These are phyloP conservation scores for Rhegmatorhina hoffmannsi DNA, from an alignment of 2,113 vertebrate species.

Conservation along the genomic window DNA sequence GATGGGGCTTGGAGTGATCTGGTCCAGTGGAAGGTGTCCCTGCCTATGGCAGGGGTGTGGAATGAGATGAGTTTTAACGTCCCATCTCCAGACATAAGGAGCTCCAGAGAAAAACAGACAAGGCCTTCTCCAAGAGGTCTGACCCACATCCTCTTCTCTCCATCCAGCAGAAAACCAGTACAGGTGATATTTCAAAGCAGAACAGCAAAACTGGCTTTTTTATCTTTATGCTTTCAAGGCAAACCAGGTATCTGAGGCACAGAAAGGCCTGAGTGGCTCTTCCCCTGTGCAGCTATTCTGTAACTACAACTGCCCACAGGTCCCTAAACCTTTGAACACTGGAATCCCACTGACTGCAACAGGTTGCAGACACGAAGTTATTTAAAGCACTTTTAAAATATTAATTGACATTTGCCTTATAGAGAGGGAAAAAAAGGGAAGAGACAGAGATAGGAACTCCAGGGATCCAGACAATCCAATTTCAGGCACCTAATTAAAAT, in stretches of 20 bases:
- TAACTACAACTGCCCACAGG: not conserved
- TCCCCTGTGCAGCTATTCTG: not conserved
- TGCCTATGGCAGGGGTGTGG: not conserved
- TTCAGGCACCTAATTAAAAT: slow-evolving; percentile 62
- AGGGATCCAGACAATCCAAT: slow-evolving; percentile 37
- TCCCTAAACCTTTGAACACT: not conserved
- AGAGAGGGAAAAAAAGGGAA: not conserved
- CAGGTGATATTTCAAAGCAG: not conserved
- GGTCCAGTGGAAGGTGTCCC: not conserved
- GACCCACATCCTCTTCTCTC: not conserved
- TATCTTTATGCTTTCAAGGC: not conserved
- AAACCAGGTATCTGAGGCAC: not conserved
- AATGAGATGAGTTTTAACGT: not conserved
- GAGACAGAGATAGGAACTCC: not conserved
- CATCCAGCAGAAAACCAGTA: not conserved
- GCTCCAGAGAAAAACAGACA: not conserved
- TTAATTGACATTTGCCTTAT: slow-evolving; percentile 51
- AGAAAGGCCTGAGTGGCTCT: not conserved
- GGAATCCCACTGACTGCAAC: not conserved
- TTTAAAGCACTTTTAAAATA: slow-evolving; percentile 53
- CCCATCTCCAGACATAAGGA: not conserved
- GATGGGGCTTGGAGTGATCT: not conserved
- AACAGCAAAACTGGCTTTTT: accelerated
- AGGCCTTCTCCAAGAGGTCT: not conserved
- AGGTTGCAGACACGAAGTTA: slow-evolving; percentile 37